phyloP scores from a whole-genome alignment of 2,113 vertebrate species.

The Channa argus region DNA sequence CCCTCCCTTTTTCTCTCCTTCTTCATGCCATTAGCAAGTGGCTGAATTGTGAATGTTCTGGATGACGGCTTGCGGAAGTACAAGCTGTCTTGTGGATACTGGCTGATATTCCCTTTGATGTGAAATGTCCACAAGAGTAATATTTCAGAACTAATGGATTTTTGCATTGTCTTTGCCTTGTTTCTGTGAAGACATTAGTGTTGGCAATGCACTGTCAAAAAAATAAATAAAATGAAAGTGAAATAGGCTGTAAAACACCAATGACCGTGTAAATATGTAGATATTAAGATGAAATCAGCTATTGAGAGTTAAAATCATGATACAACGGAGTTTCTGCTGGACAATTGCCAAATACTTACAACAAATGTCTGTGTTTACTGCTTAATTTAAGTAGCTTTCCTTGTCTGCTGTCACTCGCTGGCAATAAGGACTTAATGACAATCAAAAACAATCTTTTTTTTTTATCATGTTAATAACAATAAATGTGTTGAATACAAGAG shows the following conservation, averaged over 20 bases:
- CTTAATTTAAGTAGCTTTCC: background rate
- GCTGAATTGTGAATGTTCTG: slow-evolving; percentile 63
- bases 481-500: too few relatives aligned
- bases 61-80: slow-evolving; percentile 54
- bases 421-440: background rate
- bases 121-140: slow-evolving; percentile 48
- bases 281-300: slow-evolving; percentile 10
- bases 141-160: slow-evolving; percentile 67
- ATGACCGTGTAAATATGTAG: slow-evolving; percentile 1
- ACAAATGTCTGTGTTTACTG: slow-evolving; percentile 5
- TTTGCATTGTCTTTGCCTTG: slow-evolving; percentile 38
- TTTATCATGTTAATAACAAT: too few relatives aligned
- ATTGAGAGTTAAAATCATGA: slow-evolving; percentile 32
- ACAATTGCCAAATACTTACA: slow-evolving; percentile 9
- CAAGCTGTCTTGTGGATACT: slow-evolving; percentile 44
- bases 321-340: slow-evolving; percentile 16
- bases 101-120: slow-evolving; percentile 69
- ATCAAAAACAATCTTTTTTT: too few relatives aligned
- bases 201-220: slow-evolving; percentile 33
- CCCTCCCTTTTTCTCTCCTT: slow-evolving; percentile 13
- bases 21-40: slow-evolving; percentile 48
- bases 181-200: slow-evolving; percentile 44
- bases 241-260: slow-evolving; percentile 41
- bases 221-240: background rate
- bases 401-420: background rate